Base-by-base conservation (phyloP, 1,140 invertebrate genomes). In the Pseudomyrmex gracilis region DNA sequence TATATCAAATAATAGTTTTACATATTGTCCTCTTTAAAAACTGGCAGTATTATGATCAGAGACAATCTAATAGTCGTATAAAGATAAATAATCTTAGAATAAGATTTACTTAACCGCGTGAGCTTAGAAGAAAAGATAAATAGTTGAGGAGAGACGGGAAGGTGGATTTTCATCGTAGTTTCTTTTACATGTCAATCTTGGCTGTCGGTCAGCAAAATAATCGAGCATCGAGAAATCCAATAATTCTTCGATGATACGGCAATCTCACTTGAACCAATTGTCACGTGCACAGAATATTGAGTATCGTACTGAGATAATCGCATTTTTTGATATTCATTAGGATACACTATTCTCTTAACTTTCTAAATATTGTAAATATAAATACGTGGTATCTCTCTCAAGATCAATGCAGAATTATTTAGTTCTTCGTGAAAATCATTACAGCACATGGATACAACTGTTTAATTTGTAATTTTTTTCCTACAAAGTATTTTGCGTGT, bases 171-270 rank as follows among this genome's bases (percentile, higher is more conserved):
- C 17, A 20, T 24, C 57, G 17, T 20, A 13, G 12, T 78, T 63
- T 58, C 5, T 4, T 47, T 12, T 8, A 45, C n/a, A 24, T 47
- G 43, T 24, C 43, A 51, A 58, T 7, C 43, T n/a, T 45, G 51
- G 15, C 64, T 34, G 22, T 60, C 53, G 53, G 20, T 49, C 43
- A n/a, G 57, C 53, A 45, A 80, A 70, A 49, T 53, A 74, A 49
- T 17, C 24, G 22, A 66, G 20, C 15, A 34, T 67, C 85, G 85
- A 87, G 80, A 67, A 67, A 67, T 9, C 53, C 15, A 47, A 70
- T 7, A 3, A 2, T 20, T 67, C 17, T n/a, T 77, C 64, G 20
- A 34, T 63, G 43, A 78, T 78, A 24, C 43, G 17, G 57, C 68
- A 34, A 12, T 68, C 12, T 17, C 15, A 15, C 47, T 34, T 49